These are phyloP conservation scores for Drosophila sechellia DNA, from an alignment of 1,140 invertebrate genomes.

Conservation along the genomic window DNA sequence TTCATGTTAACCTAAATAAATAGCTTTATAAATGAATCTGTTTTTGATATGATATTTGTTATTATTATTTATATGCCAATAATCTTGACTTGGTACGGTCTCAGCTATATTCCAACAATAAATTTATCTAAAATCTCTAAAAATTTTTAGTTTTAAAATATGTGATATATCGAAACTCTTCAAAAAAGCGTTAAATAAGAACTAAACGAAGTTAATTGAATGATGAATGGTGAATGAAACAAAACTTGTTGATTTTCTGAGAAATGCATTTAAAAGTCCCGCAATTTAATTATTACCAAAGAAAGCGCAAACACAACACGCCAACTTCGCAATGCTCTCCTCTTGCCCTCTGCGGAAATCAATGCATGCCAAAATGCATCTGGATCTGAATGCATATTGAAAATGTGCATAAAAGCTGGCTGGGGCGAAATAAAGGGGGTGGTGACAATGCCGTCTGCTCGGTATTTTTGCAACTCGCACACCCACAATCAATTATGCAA, in stretches of 20 bases:
- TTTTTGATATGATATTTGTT: not conserved
- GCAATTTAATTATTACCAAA: conserved; percentile 48
- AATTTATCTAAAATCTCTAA: not conserved
- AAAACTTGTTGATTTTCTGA: conserved; percentile 26
- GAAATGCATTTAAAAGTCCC: conserved; percentile 17
- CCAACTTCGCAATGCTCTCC: conserved; percentile 32
- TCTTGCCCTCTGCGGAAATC: conserved; percentile 30
- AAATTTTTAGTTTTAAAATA: no score
- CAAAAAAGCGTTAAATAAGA: no score
- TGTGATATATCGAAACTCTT: no score
- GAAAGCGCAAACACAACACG: conserved; percentile 22
- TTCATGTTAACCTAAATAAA: conserved; percentile 1
- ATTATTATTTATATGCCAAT: not conserved
- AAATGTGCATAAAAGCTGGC: conserved; percentile 64
- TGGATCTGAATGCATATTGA: conserved; percentile 63
- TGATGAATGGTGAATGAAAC: not conserved
- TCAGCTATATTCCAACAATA: not conserved
- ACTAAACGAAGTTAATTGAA: no score
- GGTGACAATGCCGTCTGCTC: conserved; percentile 52
- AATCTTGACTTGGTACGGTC: not conserved
- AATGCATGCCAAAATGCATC: conserved; percentile 47
- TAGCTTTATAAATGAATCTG: not conserved
- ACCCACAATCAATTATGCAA: conserved; percentile 78
- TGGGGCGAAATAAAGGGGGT: not conserved
- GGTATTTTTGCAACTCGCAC: conserved; percentile 42